Percentiles rank a stretch among this genome's conserved stretches.
Conservation (phyloP, 2,888 invertebrate genomes). For the Eurois occulta region DNA sequence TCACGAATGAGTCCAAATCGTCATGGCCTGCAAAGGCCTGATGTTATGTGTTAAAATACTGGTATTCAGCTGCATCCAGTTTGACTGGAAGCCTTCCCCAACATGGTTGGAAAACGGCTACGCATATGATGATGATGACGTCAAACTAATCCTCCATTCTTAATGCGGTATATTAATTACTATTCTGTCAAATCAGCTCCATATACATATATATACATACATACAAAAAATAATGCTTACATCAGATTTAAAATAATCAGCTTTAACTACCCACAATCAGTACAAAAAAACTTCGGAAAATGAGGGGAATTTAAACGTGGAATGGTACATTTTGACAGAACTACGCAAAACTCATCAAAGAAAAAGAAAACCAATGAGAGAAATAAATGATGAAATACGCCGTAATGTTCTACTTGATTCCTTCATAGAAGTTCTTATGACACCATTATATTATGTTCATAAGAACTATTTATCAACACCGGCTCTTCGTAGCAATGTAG, state of each 20-base stretch:
- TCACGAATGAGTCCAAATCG: too few relatives aligned
- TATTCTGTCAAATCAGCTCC: not conserved
- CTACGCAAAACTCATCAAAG: slow-evolving; percentile 2
- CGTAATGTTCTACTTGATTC: slow-evolving; percentile 32
- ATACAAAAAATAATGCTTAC: not conserved
- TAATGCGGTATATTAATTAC: not conserved
- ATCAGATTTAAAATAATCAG: not conserved
- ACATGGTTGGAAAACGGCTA: too few relatives aligned
- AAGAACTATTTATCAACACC: slow-evolving; percentile 57
- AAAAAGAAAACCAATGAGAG: slow-evolving; percentile 15
- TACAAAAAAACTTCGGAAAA: not conserved
- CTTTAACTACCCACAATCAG: not conserved
- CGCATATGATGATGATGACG: too few relatives aligned
- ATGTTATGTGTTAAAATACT: too few relatives aligned
- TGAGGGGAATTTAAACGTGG: not conserved
- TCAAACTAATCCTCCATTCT: too few relatives aligned
- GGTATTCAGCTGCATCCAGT: too few relatives aligned
- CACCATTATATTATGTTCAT: too few relatives aligned
- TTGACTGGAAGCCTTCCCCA: too few relatives aligned
- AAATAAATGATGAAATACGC: slow-evolving; percentile 30
- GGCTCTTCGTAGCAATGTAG: slow-evolving; percentile 47
- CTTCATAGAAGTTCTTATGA: slow-evolving; percentile 45
- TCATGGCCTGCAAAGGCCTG: too few relatives aligned
- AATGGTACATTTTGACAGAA: not conserved
- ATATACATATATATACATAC: too few relatives aligned